Evolutionary conservation across 2,797 vertebrate species (phyloP), one percentile per base, ranked within the genome.

Genomic region (Malurus splendens): DNA sequence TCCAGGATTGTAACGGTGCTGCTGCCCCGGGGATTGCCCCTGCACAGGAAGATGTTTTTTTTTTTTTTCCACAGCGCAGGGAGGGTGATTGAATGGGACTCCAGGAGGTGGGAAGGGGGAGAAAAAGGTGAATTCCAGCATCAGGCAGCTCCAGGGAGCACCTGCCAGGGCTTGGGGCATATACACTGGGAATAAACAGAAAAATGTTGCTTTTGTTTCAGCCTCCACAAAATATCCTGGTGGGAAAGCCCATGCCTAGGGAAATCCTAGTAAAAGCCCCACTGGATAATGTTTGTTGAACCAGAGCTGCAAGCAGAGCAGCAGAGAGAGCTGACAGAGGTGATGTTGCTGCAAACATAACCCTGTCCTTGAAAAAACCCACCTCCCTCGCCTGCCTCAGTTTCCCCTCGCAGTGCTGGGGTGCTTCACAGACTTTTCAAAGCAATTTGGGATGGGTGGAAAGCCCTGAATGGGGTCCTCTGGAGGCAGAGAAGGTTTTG

Each of bases 401-500:
- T 67, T 85, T 78, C 57, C 55, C 47, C 36, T 61, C 47, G 18
- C 3, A 36, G 22, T 15, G 18, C 55, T 50, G 32, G 48, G 44
- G 32, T 16, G 33, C 28, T 82, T 86, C 55, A 54, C 33, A 73
- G n/a, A 32, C 27, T 1, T 20, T 65, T 54, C 30, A 56, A 82
- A 52, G 50, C 50, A 7, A 2, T 1, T 33, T 33, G 47, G 56
- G 36, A 32, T 23, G 22, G 7, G 14, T 47, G 55, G 30, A 41
- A 44, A 86, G 25, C 48, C 44, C 56, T 61, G 47, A 44, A 25
- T 60, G 44, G 74, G 25, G 11, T 44, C 38, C 71, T 32, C 28
- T 47, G 18, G 22, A 86, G 73, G 74, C 59, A 85, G 70, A 71
- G 61, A 65, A 72, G 44, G 33, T 73, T 90, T 75, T 68, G 57